Base-by-base conservation (phyloP, 2,113 vertebrate species). In the Artemisiospiza belli region DNA sequence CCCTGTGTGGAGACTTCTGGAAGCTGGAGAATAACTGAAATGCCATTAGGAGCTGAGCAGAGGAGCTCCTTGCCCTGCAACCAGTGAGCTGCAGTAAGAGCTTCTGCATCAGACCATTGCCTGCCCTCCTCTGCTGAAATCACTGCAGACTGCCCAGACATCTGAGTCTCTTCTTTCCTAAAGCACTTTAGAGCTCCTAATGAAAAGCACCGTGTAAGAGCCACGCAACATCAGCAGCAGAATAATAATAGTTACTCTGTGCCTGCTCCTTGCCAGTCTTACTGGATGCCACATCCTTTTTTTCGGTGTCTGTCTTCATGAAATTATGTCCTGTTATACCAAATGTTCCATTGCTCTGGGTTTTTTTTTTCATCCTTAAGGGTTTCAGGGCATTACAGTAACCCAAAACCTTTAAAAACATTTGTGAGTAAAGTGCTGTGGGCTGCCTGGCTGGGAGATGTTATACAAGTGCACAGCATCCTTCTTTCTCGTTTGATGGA, bases 121-220 rank as follows among this genome's bases (percentile, higher is more conserved):
- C 82, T n/a, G 33, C 9, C 37, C 69, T 90, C 28, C 93, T 82
- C 35, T 5, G 4, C 87, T 78, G 62, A 68, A 79, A 83, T 35
- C 9, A 1, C 75, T 88, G 94, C 83, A 55, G 83, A 73, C 17
- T 0, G 59, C 14, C 1, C 21, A 95, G 89, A 66, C 92, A 87
- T 81, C 86, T 54, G 87, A 87, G 66, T 21, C 78, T 92, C 80
- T 44, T 37, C 92, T 83, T 80, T 94, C 79, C 86, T 77, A 59
- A 94, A 93, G 94, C 90, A 95, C 88, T 96, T 96, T 85, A 92
- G 92, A 95, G 76, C 90, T 85, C 33, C 94, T 93, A 93, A 96
- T 93, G 92, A 96, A 93, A 95, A 95, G 92, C 88, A 43, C 83
- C 7, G 43, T 41, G 87, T 28, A 69, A 96, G 88, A 90, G 85